Percentiles rank a stretch among this genome's conserved stretches.
Conservation (phyloP, 2,888 invertebrate species). For the Callyntrura sp. region DNA sequence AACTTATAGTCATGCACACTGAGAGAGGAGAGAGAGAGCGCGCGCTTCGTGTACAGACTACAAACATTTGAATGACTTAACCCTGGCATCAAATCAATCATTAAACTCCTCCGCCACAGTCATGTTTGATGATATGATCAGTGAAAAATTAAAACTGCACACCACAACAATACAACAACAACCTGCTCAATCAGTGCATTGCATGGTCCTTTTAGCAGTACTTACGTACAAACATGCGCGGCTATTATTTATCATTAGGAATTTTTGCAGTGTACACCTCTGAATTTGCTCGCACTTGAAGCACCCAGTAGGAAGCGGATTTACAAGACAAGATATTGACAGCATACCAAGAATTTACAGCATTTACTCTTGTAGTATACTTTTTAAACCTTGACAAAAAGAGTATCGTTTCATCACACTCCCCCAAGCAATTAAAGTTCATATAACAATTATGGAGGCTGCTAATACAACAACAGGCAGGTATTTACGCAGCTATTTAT, state of each 20-base stretch:
- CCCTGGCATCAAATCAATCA: constrained; percentile 58
- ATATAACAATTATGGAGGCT: neutral
- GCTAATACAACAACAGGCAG: too few relatives aligned
- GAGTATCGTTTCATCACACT: constrained; percentile 43
- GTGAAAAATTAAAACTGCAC: neutral
- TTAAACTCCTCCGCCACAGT: constrained; percentile 40
- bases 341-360: neutral
- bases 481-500: neutral
- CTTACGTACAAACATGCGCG: too few relatives aligned
- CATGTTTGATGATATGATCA: neutral
- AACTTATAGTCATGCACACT: neutral
- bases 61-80: constrained; percentile 47
- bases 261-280: neutral
- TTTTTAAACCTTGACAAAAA: constrained; percentile 56
- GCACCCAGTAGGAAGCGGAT: constrained; percentile 59
- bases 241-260: too few relatives aligned
- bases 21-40: too few relatives aligned
- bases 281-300: constrained; percentile 34
- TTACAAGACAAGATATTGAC: constrained; percentile 28
- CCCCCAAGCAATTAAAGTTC: constrained; percentile 36
- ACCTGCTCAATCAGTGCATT: neutral
- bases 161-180: neutral
- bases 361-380: neutral
- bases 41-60: neutral
- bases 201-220: neutral